Evolutionary conservation across 2,888 invertebrate species (phyloP).

Genomic region (Uloborus plumipes): DNA sequence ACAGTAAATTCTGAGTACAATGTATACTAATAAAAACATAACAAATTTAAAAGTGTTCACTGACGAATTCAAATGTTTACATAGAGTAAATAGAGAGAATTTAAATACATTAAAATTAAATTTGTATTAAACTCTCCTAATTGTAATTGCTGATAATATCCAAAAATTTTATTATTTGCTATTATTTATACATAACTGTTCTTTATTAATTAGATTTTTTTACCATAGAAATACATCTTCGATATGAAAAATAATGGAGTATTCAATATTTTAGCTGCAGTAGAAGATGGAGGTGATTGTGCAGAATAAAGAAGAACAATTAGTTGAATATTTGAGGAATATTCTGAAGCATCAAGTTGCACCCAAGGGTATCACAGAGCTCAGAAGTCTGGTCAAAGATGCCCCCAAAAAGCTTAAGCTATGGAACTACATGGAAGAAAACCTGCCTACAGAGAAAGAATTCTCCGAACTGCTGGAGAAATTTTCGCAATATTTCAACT

Average conservation of each 20-base stretch:
- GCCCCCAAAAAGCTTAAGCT: slow-evolving; percentile 32
- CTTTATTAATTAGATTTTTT: slow-evolving; percentile 1
- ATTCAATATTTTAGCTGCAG: slow-evolving; percentile 1
- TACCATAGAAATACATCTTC: background rate
- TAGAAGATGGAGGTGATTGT: slow-evolving; percentile 10
- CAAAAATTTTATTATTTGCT: too few relatives aligned
- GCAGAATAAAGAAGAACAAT: slow-evolving; percentile 24
- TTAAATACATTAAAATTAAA: too few relatives aligned
- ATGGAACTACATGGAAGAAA: slow-evolving; percentile 28
- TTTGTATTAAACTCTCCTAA: too few relatives aligned
- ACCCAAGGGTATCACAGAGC: slow-evolving; percentile 31
- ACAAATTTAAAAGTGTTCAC: too few relatives aligned
- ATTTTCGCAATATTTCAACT: slow-evolving; percentile 21
- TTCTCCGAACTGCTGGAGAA: slow-evolving; percentile 40
- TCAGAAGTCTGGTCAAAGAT: slow-evolving; percentile 32
- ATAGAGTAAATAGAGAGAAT: too few relatives aligned
- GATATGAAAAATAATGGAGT: background rate
- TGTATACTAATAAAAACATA: too few relatives aligned
- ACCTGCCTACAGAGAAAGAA: slow-evolving; percentile 22
- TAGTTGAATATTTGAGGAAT: slow-evolving; percentile 34
- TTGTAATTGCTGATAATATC: too few relatives aligned
- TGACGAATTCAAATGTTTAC: too few relatives aligned
- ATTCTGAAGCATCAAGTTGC: slow-evolving; percentile 44
- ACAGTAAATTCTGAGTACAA: too few relatives aligned
- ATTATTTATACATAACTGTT: too few relatives aligned